Percentiles rank a stretch among this genome's conserved stretches.
These are phyloP conservation scores for Sparus aurata DNA, from an alignment of 2,797 vertebrate species.

Conservation along the genomic window DNA sequence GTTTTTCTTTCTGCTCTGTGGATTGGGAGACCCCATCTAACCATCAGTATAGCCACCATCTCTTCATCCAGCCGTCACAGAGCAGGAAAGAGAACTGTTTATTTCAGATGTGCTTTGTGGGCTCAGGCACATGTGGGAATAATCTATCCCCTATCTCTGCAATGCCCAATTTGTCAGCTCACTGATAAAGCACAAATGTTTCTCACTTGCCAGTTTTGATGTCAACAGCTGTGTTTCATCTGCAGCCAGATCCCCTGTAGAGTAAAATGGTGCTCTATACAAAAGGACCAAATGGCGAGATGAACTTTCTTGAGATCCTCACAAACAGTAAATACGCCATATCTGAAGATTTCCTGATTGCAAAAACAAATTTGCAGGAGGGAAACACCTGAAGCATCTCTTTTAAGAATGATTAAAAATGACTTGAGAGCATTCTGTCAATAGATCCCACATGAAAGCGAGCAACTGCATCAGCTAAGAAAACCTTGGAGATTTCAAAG, in stretches of 20 bases:
- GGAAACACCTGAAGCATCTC: constrained; percentile 23
- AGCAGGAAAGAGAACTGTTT: constrained; percentile 78
- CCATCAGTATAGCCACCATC: constrained; percentile 69
- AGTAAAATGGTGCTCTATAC: constrained; percentile 56
- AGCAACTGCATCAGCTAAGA: constrained; percentile 45
- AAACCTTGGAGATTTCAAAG: constrained; percentile 73
- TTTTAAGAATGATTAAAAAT: constrained; percentile 43
- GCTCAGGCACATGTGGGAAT: constrained; percentile 63
- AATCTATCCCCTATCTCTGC: constrained; percentile 75
- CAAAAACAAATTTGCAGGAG: constrained; percentile 17
- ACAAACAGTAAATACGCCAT: constrained; percentile 14
- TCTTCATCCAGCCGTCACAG: constrained; percentile 72
- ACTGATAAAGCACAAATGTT: constrained; percentile 79
- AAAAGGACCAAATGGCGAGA: constrained; percentile 49
- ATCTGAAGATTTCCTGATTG: constrained; percentile 26
- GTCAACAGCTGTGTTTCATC: constrained; percentile 77
- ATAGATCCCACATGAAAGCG: constrained; percentile 69
- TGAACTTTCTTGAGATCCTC: constrained; percentile 27
- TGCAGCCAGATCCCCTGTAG: constrained; percentile 63
- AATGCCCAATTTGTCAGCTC: constrained; percentile 82
- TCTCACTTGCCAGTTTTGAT: constrained; percentile 70
- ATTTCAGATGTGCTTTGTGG: constrained; percentile 72
- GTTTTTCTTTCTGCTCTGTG: constrained; percentile 82
- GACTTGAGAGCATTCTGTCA: constrained; percentile 45
- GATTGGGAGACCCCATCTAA: constrained; percentile 77